Percentiles rank a stretch among this genome's conserved stretches.
These are phyloP conservation scores for Epistrophe grossulariae DNA, from an alignment of 2,888 invertebrate genomes.

Conservation along the genomic window DNA sequence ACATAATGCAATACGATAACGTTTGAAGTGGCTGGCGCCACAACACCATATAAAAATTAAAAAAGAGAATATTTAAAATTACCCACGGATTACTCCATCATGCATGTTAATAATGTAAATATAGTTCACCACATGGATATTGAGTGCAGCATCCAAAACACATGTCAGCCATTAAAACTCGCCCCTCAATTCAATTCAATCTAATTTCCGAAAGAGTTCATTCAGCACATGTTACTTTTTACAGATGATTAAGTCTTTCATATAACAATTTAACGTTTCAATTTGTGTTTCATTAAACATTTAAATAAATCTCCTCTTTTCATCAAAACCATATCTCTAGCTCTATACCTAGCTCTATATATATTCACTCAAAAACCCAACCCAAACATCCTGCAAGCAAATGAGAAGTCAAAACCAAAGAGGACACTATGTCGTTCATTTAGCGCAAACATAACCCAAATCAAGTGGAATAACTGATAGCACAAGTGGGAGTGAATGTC, in stretches of 20 bases:
- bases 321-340: conserved; percentile 23
- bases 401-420: conserved; percentile 68
- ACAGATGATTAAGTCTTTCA: conserved; percentile 63
- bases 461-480: conserved; percentile 74
- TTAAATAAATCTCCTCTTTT: conserved; percentile 68
- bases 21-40: conserved; percentile 44
- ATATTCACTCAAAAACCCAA: conserved; percentile 1
- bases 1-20: conserved; percentile 4
- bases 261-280: conserved; percentile 72
- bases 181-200: conserved; percentile 57
- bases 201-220: conserved; percentile 46
- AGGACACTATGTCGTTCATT: conserved; percentile 71
- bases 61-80: conserved; percentile 10
- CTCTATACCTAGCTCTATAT: not conserved
- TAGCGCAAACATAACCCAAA: conserved; percentile 74
- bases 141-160: conserved; percentile 30
- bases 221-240: conserved; percentile 54
- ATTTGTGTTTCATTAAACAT: conserved; percentile 73
- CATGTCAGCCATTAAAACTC: conserved; percentile 42
- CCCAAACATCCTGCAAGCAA: conserved; percentile 1
- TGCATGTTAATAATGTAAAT: not conserved
- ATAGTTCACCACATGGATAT: conserved; percentile 15
- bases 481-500: conserved; percentile 60
- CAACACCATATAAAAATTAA: not conserved
- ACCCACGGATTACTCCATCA: conserved; percentile 13